Conservation (phyloP, 2,113 vertebrate species). For the Vulpes lagopus region DNA sequence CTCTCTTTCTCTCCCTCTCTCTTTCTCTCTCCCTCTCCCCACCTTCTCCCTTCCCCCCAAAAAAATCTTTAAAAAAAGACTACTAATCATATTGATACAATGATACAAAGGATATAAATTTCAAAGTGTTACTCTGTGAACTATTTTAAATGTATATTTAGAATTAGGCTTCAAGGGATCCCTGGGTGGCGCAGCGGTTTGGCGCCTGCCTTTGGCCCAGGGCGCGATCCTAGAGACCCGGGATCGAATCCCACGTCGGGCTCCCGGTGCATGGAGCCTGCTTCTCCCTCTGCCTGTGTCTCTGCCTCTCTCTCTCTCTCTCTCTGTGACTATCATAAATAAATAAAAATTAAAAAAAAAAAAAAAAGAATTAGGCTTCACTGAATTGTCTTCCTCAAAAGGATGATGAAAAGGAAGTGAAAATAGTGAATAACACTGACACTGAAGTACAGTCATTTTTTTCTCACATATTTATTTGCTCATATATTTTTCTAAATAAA, state of each 20-base stretch:
- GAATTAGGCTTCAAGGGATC: conserved; percentile 29
- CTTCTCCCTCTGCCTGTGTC: too few relatives aligned
- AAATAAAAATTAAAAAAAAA: too few relatives aligned
- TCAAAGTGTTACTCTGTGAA: neutral
- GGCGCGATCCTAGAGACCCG: too few relatives aligned
- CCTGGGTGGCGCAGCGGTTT: too few relatives aligned
- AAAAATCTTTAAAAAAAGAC: neutral
- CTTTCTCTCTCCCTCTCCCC: neutral
- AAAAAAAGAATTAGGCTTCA: conserved; percentile 25
- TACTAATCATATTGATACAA: conserved; percentile 1
- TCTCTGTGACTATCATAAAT: too few relatives aligned
- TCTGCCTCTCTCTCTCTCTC: too few relatives aligned
- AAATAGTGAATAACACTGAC: neutral
- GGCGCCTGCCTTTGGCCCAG: too few relatives aligned
- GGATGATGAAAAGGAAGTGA: neutral
- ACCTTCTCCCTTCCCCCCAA: too few relatives aligned
- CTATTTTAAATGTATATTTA: neutral
- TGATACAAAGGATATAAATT: neutral
- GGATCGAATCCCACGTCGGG: too few relatives aligned
- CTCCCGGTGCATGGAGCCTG: too few relatives aligned
- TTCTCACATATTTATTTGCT: neutral
- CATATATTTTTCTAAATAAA: conserved; percentile 33
- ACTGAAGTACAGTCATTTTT: neutral
- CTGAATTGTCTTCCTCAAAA: neutral
- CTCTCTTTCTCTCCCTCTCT: neutral